Percentiles rank a stretch among this genome's conserved stretches.
phyloP scores from a whole-genome alignment of 1,140 invertebrate genomes.

The Paraescarpia echinospica region DNA sequence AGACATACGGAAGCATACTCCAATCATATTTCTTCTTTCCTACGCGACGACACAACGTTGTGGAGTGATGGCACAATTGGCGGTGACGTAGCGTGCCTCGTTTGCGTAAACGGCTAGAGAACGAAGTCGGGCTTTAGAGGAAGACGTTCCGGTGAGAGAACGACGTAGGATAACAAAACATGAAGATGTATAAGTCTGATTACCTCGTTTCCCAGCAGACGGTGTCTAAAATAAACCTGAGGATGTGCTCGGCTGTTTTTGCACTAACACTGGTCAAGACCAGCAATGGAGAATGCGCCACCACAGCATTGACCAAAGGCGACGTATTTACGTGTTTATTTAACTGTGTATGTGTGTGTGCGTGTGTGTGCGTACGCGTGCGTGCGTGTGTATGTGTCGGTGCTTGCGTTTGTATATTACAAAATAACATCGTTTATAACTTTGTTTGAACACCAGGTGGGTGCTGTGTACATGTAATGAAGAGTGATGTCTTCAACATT shows the following conservation, averaged over 20 bases:
- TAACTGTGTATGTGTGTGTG: too few species aligned
- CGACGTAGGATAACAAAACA: too few species aligned
- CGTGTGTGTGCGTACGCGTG: too few species aligned
- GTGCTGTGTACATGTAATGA: too few species aligned
- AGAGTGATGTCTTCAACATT: too few species aligned
- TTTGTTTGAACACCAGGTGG: too few species aligned
- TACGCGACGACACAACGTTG: too few species aligned
- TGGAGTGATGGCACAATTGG: neutral
- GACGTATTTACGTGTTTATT: neutral
- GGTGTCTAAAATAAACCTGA: neutral
- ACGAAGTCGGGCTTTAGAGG: neutral
- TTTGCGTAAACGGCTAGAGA: neutral
- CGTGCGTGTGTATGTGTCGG: too few species aligned
- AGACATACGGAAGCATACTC: too few species aligned
- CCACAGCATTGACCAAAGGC: neutral
- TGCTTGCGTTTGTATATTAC: too few species aligned
- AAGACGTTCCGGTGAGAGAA: neutral
- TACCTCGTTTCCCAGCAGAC: neutral
- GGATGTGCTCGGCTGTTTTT: neutral
- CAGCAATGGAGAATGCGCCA: neutral
- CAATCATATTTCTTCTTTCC: neutral
- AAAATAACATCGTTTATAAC: too few species aligned
- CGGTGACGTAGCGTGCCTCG: neutral
- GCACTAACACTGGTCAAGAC: neutral
- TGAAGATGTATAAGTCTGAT: too few species aligned